Evolutionary conservation across 2,888 invertebrate species (phyloP), one percentile per base, ranked within the genome.

Genomic region (Petrophora chlorosata): DNA sequence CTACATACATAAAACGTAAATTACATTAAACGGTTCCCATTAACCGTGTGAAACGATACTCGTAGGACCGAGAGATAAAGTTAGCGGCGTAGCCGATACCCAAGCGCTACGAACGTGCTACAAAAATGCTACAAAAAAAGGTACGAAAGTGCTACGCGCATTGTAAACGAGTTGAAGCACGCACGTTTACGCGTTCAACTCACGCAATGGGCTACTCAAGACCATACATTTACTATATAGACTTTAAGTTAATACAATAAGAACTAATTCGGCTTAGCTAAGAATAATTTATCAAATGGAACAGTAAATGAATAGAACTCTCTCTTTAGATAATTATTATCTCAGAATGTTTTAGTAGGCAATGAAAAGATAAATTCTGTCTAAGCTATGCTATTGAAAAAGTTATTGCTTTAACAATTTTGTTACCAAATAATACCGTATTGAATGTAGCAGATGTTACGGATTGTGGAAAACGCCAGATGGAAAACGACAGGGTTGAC

Each of bases 81-180:
- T 36, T 32, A 26, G 39, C 30, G 15, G 30, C 41, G 29, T 36
- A 46, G 44, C 34, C 50, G 52, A 49, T 50, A 52, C 38, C 19
- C 42, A 36, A 23, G 5, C 26, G 28, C 54, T 52, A 57, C 54
- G 44, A 57, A 51, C 23, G 36, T 40, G 32, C 52, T 56, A 59
- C 25, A 10, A 25, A 25, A 25, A 9, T 25, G 25, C 25, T 25
- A 25, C 56, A 45, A 10, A 25, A 25, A 25, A 9, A 10, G 25
- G 10, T 25, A 25, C 56, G 47, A 45, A 10, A 23, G 39, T 38
- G 38, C 57, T 57, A 58, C 54, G 52, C 33, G 33, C 25, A 33
- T 38, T 34, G 32, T 36, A 41, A 53, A 53, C 45, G 48, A 47
- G 41, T 47, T 39, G 46, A 46, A 52, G 43, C 57, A 44, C 36